These are phyloP conservation scores for Platycnemis pennipes DNA, from an alignment of 2,888 invertebrate species.

Conservation along the genomic window DNA sequence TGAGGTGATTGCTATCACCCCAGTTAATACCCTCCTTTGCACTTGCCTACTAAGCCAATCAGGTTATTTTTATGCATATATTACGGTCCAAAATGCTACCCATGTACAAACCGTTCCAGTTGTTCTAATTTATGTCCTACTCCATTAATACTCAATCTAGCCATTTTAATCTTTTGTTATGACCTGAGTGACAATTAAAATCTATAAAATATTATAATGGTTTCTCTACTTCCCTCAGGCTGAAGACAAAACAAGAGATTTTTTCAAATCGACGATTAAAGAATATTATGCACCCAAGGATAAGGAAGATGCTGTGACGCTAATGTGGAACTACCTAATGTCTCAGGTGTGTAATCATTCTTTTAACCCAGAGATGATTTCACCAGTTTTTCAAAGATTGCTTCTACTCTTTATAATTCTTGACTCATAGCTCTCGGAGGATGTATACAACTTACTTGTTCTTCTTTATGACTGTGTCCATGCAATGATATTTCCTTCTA, in stretches of 20 bases:
- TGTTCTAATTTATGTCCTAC: too few relatives aligned
- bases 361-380: conserved; percentile 68
- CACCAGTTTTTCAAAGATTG: conserved; percentile 57
- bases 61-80: background rate
- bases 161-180: too few relatives aligned
- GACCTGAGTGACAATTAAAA: background rate
- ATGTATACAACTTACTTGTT: background rate
- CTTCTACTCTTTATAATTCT: conserved; percentile 38
- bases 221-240: conserved; percentile 78
- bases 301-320: conserved; percentile 84
- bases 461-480: too few relatives aligned
- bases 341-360: conserved; percentile 79
- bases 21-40: too few relatives aligned
- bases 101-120: too few relatives aligned
- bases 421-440: background rate
- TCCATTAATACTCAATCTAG: too few relatives aligned
- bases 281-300: conserved; percentile 82
- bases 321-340: conserved; percentile 86
- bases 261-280: conserved; percentile 82
- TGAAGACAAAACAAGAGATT: conserved; percentile 82
- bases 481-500: background rate
- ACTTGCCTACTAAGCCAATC: background rate
- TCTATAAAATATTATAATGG: background rate
- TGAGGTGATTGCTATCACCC: too few relatives aligned
- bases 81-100: background rate